A percentile compares a stretch with the other conserved stretches of the same genome.
phyloP scores from a whole-genome alignment of 2,888 invertebrate genomes.

The Congeria kusceri region DNA sequence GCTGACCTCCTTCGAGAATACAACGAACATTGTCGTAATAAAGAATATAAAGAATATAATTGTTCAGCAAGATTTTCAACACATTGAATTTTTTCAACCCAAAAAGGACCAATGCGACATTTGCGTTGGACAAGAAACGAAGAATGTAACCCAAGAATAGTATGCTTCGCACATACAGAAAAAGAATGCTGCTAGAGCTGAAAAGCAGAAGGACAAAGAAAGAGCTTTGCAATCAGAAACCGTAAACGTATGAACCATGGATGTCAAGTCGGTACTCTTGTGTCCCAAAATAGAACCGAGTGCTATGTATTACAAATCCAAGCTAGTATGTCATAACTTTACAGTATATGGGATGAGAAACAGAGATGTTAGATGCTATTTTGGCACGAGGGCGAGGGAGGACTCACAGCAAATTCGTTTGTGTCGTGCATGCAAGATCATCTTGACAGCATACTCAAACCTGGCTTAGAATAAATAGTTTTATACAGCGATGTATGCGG shows the following conservation, averaged over 20 bases:
- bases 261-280: slow-evolving; percentile 39
- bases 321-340: slow-evolving; percentile 49
- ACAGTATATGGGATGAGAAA: slow-evolving; percentile 35
- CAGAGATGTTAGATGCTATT: slow-evolving; percentile 38
- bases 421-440: slow-evolving; percentile 28
- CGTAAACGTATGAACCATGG: slow-evolving; percentile 42
- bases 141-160: slow-evolving; percentile 42
- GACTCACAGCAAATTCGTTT: slow-evolving; percentile 24
- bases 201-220: slow-evolving; percentile 35
- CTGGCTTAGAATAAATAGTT: slow-evolving; percentile 16
- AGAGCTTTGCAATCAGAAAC: slow-evolving; percentile 4
- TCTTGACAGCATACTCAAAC: slow-evolving; percentile 28
- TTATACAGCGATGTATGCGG: slow-evolving; percentile 48
- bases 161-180: slow-evolving; percentile 22
- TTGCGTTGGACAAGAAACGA: slow-evolving; percentile 31
- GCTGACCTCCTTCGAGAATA: slow-evolving; percentile 38
- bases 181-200: slow-evolving; percentile 31
- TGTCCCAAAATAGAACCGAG: slow-evolving; percentile 41
- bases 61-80: slow-evolving; percentile 14
- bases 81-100: slow-evolving; percentile 30
- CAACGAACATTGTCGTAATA: slow-evolving; percentile 2
- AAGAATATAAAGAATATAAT: slow-evolving; percentile 7
- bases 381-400: slow-evolving; percentile 51
- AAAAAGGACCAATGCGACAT: slow-evolving; percentile 54
- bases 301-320: slow-evolving; percentile 48